These are phyloP conservation scores for Parauchenoglanis ngamensis DNA, from an alignment of 2,797 vertebrate species.

Conservation along the genomic window DNA sequence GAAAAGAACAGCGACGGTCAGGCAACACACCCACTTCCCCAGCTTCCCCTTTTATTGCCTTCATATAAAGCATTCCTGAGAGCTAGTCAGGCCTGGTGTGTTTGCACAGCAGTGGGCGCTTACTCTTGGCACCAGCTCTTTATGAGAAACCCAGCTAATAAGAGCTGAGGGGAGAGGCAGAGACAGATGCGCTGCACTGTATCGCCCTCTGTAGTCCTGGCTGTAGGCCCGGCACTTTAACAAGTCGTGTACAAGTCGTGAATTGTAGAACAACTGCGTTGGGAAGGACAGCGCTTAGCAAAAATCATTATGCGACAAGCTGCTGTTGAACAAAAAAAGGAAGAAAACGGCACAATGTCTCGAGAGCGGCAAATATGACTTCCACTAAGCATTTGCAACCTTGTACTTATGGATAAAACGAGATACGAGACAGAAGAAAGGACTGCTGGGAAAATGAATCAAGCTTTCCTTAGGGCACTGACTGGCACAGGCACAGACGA, in stretches of 20 bases:
- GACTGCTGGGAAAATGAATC: slow-evolving; percentile 74
- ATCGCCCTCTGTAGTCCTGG: slow-evolving; percentile 72
- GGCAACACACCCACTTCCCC: slow-evolving; percentile 76
- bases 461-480: slow-evolving; percentile 72
- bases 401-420: slow-evolving; percentile 19
- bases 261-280: slow-evolving; percentile 30
- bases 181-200: slow-evolving; percentile 63
- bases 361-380: not conserved
- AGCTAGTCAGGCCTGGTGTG: slow-evolving; percentile 78
- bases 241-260: slow-evolving; percentile 47
- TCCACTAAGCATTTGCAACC: slow-evolving; percentile 9
- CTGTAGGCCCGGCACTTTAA: slow-evolving; percentile 71
- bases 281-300: slow-evolving; percentile 27
- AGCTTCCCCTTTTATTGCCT: slow-evolving; percentile 75
- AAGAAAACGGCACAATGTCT: not conserved
- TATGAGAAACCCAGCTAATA: slow-evolving; percentile 78
- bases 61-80: slow-evolving; percentile 82
- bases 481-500: slow-evolving; percentile 67
- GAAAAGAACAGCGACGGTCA: slow-evolving; percentile 68
- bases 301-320: slow-evolving; percentile 63
- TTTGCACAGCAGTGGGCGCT: slow-evolving; percentile 78
- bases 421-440: slow-evolving; percentile 45
- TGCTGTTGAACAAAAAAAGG: slow-evolving; percentile 19
- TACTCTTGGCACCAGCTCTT: slow-evolving; percentile 73
- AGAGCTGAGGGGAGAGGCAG: slow-evolving; percentile 62